Evolutionary conservation across 2,888 invertebrate species (phyloP), one percentile per base, ranked within the genome.

Genomic region (Lasioglossum marginatum): DNA sequence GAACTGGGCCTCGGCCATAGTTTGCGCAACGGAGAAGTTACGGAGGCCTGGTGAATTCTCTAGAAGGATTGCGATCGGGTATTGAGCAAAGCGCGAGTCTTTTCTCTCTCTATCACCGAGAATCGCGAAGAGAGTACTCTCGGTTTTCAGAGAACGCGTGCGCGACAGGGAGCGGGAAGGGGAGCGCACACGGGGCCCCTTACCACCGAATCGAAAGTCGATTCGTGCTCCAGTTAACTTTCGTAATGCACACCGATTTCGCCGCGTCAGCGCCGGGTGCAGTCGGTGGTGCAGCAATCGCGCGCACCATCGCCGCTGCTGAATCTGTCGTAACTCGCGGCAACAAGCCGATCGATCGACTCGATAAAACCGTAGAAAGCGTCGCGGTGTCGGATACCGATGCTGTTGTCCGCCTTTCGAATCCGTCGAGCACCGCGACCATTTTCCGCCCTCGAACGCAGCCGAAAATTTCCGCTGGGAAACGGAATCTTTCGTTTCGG

Each of bases 181-280:
- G 48, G 68, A 37, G 52, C 37, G 19, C 52, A 14, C 12, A 14
- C 12, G 31, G 48, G 73, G 45, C 45, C 31, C 77, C 70, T 72
- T 79, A 72, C 73, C 88, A 82, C 72, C 89, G 87, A 92, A 92
- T 91, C 91, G 91, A 91, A 91, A 91, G 91, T 92, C 91, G 83
- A 91, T 91, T 87, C 90, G 89, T 91, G 92, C 91, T 91, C 91
- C 89, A 92, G 91, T 92, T 91, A 89, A 89, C 89, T 92, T 90
- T 92, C 91, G 88, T 87, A 90, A 92, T 88, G 87, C 85, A 81
- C 89, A 75, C 78, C 88, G 88, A 90, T 90, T 91, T 88, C 83
- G 88, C 89, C 72, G 81, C 75, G 90, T 87, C 84, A 82, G 84
- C 90, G 23, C 63, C 63, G 72, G 68, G 68, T 37, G 74, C 37